Conservation (phyloP, 2,888 invertebrate species). For the Cosmopolites sordidus region DNA sequence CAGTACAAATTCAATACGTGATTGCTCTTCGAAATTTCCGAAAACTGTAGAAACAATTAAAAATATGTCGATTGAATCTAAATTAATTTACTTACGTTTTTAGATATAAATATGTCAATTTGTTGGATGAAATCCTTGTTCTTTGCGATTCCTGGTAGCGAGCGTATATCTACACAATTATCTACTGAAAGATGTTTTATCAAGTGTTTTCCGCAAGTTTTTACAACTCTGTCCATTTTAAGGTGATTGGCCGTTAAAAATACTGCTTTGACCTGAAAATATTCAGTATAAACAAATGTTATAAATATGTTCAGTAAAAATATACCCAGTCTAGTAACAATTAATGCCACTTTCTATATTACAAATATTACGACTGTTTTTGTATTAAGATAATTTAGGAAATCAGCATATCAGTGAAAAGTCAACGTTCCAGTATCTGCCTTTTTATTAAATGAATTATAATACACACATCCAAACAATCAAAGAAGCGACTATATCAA, state of each 20-base stretch:
- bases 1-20: conserved; percentile 63
- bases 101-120: conserved; percentile 67
- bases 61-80: background rate
- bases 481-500: too few relatives aligned
- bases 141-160: conserved; percentile 58
- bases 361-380: too few relatives aligned
- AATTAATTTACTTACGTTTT: conserved; percentile 53
- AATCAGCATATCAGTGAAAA: too few relatives aligned
- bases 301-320: too few relatives aligned
- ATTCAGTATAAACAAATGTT: too few relatives aligned
- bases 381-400: too few relatives aligned
- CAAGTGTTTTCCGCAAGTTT: conserved; percentile 66
- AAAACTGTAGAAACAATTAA: conserved; percentile 52
- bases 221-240: conserved; percentile 69
- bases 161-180: conserved; percentile 58
- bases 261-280: conserved; percentile 69
- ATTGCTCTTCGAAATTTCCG: conserved; percentile 59
- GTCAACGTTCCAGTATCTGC: too few relatives aligned
- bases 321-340: too few relatives aligned
- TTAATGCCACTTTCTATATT: too few relatives aligned
- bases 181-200: conserved; percentile 60
- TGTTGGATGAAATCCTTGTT: conserved; percentile 58
- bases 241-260: conserved; percentile 76
- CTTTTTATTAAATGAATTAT: too few relatives aligned
- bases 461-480: too few relatives aligned